Percentiles rank a stretch among this genome's conserved stretches.
phyloP scores from a whole-genome alignment of 2,113 vertebrate species.

The Sisor rabdophorus region DNA sequence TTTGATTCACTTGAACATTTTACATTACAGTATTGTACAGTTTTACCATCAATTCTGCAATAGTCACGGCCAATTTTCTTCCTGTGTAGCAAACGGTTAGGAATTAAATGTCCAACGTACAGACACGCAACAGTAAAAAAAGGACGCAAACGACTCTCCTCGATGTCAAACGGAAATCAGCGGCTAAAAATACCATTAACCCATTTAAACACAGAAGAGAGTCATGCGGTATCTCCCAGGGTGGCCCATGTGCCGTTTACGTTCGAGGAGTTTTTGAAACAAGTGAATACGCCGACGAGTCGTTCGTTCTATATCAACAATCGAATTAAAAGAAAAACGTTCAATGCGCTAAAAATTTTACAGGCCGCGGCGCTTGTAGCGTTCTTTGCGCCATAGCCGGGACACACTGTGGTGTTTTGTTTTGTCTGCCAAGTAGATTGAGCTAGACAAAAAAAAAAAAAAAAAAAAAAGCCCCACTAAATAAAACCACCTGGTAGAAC shows the following conservation, averaged over 20 bases:
- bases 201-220: conserved; percentile 22
- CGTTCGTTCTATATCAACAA: conserved; percentile 65
- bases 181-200: conserved; percentile 30
- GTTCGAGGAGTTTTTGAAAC: conserved; percentile 46
- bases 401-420: background rate
- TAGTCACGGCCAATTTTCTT: conserved; percentile 57
- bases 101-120: conserved; percentile 56
- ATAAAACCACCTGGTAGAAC: background rate
- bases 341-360: conserved; percentile 51
- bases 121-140: conserved; percentile 75
- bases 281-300: conserved; percentile 54
- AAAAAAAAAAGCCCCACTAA: background rate
- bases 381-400: conserved; percentile 1
- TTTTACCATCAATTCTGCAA: conserved; percentile 70
- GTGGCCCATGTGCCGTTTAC: conserved; percentile 28
- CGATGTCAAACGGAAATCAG: conserved; percentile 12
- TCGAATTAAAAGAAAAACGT: conserved; percentile 72
- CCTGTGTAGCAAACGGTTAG: conserved; percentile 21
- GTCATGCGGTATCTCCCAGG: conserved; percentile 14
- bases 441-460: background rate
- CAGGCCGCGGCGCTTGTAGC: background rate
- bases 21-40: conserved; percentile 79
- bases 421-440: conserved; percentile 1
- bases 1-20: conserved; percentile 77
- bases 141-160: conserved; percentile 49